These are phyloP conservation scores for Lepisosteus oculatus DNA, from an alignment of 2,113 vertebrate species.

Conservation along the genomic window DNA sequence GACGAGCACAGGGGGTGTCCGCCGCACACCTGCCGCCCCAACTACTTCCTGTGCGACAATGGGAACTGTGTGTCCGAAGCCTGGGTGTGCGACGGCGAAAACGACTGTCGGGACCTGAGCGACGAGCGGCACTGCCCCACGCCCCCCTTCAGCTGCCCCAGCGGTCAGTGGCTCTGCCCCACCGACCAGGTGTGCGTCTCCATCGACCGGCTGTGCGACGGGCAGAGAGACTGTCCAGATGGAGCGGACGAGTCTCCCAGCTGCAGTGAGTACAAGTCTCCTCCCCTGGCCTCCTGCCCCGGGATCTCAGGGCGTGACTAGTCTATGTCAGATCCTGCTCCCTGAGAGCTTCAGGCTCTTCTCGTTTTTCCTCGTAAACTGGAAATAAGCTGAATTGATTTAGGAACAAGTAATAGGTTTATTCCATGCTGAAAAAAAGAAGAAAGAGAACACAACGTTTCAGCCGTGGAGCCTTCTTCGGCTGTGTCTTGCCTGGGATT, in stretches of 20 bases:
- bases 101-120: constrained; percentile 60
- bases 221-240: constrained; percentile 54
- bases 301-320: too few species aligned
- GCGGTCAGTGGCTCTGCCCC: constrained; percentile 55
- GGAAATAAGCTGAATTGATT: too few species aligned
- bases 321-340: too few species aligned
- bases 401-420: too few species aligned
- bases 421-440: too few species aligned
- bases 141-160: constrained; percentile 54
- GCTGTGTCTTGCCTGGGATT: too few species aligned
- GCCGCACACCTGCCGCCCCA: constrained; percentile 42
- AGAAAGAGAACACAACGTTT: too few species aligned
- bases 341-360: too few species aligned
- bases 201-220: constrained; percentile 51
- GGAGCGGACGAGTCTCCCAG: constrained; percentile 61
- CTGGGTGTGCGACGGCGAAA: constrained; percentile 59
- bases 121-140: constrained; percentile 60
- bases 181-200: constrained; percentile 52
- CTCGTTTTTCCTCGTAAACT: too few species aligned
- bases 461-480: too few species aligned
- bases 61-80: constrained; percentile 44
- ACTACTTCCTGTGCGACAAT: constrained; percentile 52
- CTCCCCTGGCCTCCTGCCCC: not conserved
- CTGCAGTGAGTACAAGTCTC: constrained; percentile 51
- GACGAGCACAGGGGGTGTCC: constrained; percentile 13